Base-by-base conservation (phyloP, 2,888 invertebrate genomes). In the Notodromas monacha region DNA sequence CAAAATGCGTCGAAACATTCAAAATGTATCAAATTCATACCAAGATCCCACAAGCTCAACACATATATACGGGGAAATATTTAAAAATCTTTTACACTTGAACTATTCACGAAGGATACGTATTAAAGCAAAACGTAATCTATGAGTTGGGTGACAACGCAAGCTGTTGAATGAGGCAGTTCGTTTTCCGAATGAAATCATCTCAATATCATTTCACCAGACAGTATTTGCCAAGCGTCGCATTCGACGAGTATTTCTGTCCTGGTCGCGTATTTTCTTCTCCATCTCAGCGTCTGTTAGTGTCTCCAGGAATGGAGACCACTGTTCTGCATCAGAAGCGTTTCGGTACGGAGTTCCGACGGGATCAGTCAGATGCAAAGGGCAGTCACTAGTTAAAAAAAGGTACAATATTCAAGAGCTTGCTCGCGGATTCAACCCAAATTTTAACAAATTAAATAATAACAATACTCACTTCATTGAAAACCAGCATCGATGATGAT, bases 271-370 rank as follows among this genome's bases (percentile, higher is more conserved):
- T 40, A 96, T 96, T 55, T 96, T 99, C 63, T 99, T 96, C 55
- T 96, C 96, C 84, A 96, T 96, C 54, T 96, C 96, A 0, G 92
- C 92, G 51, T 96, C 96, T 10, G 96, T 96, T 16, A 99, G 60
- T 0, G 92, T 92, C 52, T 96, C 96, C 31, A 99, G 55, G 54
- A 89, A 89, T 3, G 96, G 96, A 33, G 86, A 79, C 92, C 92
- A 99, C 37, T 72, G 69, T 43, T 96, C 96, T 2, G 84, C 77
- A 42, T 96, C 92, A n/a, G 76, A 69, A 3, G 84, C 77, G 38
- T 74, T 70, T 26, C 84, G 64, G 47, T 77, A 84, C 3, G 92
- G 86, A 27, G 54, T 70, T 52, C 92, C 89, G 0, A 92, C 77
- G n/a, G 10, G n/a, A n/a, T 21, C 21, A 10, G 21, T 10, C 10